These are phyloP conservation scores for Drepanosiphum platanoidis DNA, from an alignment of 2,888 invertebrate species.

Conservation along the genomic window DNA sequence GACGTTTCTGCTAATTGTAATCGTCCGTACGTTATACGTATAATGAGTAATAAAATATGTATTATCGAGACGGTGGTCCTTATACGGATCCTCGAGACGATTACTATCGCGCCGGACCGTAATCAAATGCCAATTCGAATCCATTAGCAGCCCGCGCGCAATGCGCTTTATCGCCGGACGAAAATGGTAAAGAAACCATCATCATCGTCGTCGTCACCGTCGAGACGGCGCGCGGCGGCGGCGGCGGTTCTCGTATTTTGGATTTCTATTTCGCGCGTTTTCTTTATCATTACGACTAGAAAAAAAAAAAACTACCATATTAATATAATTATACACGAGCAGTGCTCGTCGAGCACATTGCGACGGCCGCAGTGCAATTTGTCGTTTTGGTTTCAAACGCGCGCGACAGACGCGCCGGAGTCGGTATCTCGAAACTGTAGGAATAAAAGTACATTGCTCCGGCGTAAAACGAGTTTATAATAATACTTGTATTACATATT, in stretches of 20 bases:
- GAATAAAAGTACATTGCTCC: not conserved
- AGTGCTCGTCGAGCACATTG: no score
- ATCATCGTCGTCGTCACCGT: not conserved
- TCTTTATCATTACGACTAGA: not conserved
- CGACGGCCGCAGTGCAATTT: constrained; percentile 19
- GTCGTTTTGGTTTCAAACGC: not conserved
- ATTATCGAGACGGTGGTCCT: not conserved
- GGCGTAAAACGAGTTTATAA: not conserved
- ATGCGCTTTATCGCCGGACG: not conserved
- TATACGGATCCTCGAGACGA: not conserved
- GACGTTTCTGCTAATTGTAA: not conserved
- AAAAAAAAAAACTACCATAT: not conserved
- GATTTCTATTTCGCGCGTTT: constrained; percentile 14
- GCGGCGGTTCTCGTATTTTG: not conserved
- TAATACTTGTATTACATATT: not conserved
- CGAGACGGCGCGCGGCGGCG: no score
- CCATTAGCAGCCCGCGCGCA: constrained; percentile 2
- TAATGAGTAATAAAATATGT: not conserved
- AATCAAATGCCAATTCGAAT: constrained; percentile 23
- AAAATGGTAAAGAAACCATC: not conserved
- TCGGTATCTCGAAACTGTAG: not conserved
- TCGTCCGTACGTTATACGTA: not conserved
- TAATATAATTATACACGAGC: not conserved
- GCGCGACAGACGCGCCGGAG: not conserved
- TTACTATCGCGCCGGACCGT: not conserved